phyloP scores from a whole-genome alignment of 2,113 vertebrate species.

The Ictalurus furcatus region DNA sequence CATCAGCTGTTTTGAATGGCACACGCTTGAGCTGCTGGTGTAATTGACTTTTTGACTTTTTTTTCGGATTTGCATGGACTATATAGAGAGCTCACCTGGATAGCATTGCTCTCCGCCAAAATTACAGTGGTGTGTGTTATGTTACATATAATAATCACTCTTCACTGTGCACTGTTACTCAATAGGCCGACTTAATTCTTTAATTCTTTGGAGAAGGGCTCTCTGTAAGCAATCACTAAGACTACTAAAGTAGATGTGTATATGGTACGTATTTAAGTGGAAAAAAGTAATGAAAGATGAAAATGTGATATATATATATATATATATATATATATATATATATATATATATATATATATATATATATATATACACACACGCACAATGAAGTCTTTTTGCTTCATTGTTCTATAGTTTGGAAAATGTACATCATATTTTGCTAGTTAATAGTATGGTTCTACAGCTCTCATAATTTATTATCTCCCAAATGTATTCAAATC shows the following conservation, averaged over 20 bases:
- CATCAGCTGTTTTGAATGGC: slow-evolving; percentile 79
- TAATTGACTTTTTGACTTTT: slow-evolving; percentile 79
- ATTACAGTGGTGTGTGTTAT: slow-evolving; percentile 48
- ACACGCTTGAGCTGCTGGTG: slow-evolving; percentile 78
- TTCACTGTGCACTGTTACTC: slow-evolving; percentile 38
- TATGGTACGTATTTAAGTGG: not conserved
- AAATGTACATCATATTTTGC: not conserved
- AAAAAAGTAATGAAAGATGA: not conserved
- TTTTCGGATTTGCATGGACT: slow-evolving; percentile 77
- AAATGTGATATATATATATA: not conserved
- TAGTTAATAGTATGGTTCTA: not conserved
- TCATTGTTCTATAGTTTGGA: not conserved
- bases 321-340: too few species aligned
- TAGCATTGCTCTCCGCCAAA: slow-evolving; percentile 34
- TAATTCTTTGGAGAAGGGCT: not conserved
- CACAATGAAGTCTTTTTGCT: not conserved
- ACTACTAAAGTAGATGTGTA: not conserved
- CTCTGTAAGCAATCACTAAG: slow-evolving; percentile 11
- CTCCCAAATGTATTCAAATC: not conserved
- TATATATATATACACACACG: too few species aligned
- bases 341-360: too few species aligned
- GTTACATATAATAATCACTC: slow-evolving; percentile 49
- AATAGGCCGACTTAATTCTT: slow-evolving; percentile 20
- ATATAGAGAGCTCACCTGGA: slow-evolving; percentile 76
- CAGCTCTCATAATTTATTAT: not conserved